Percentiles rank a stretch among this genome's conserved stretches.
These are phyloP conservation scores for Dermochelys coriacea DNA, from an alignment of 2,797 vertebrate species.

Conservation along the genomic window DNA sequence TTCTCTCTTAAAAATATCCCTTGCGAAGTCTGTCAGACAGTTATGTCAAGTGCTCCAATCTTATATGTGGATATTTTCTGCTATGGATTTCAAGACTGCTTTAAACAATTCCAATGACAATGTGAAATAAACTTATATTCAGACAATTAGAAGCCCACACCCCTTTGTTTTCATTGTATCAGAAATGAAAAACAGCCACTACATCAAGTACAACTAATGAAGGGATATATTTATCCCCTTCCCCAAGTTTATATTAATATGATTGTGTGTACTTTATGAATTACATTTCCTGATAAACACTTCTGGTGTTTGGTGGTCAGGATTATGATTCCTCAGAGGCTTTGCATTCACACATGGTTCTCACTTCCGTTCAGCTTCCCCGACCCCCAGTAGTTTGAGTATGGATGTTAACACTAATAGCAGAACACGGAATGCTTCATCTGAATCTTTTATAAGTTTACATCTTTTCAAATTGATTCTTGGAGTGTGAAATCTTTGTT, in stretches of 20 bases:
- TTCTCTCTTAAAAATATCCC: background rate
- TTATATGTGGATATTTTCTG: background rate
- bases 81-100: background rate
- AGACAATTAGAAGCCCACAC: background rate
- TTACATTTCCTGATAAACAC: slow-evolving; percentile 51
- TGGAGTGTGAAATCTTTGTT: slow-evolving; percentile 49
- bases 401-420: slow-evolving; percentile 69
- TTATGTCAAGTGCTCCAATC: background rate
- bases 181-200: slow-evolving; percentile 13
- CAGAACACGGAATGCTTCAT: slow-evolving; percentile 62
- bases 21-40: background rate
- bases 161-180: slow-evolving; percentile 5
- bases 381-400: slow-evolving; percentile 29
- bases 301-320: slow-evolving; percentile 23
- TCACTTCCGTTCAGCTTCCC: slow-evolving; percentile 27
- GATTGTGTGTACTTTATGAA: slow-evolving; percentile 16
- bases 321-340: slow-evolving; percentile 68
- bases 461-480: slow-evolving; percentile 69
- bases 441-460: slow-evolving; percentile 77
- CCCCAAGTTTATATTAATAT: slow-evolving; percentile 47
- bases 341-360: slow-evolving; percentile 56
- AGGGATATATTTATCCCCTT: slow-evolving; percentile 44
- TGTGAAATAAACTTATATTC: slow-evolving; percentile 4
- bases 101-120: slow-evolving; percentile 21
- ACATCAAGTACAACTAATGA: slow-evolving; percentile 39